Evolutionary conservation across 2,888 invertebrate genomes (phyloP).

Genomic region (Drosophila histrio): DNA sequence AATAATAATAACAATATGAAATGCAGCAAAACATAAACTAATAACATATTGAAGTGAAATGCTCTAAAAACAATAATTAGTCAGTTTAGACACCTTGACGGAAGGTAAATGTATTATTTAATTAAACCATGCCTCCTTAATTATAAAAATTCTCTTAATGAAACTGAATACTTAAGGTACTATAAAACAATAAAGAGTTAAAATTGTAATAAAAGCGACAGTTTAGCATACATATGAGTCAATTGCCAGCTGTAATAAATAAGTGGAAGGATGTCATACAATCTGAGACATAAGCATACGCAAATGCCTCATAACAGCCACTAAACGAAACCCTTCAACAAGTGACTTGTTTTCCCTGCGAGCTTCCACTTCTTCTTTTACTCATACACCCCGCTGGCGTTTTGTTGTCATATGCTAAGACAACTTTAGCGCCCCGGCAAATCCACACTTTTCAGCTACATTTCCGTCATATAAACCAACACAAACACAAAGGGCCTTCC

Average conservation of each 20-base stretch:
- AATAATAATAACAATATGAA: no score
- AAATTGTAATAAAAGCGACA: background rate
- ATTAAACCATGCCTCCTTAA: no score
- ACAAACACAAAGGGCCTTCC: slow-evolving; percentile 15
- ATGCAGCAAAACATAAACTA: no score
- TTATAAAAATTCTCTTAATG: no score
- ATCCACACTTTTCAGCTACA: slow-evolving; percentile 76
- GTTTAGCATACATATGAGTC: background rate
- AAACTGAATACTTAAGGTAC: no score
- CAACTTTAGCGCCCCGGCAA: slow-evolving; percentile 63
- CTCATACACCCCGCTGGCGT: slow-evolving; percentile 6
- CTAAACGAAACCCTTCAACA: slow-evolving; percentile 59
- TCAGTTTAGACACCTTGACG: no score
- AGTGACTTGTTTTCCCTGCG: slow-evolving; percentile 55
- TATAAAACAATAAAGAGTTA: no score
- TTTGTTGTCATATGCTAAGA: slow-evolving; percentile 69
- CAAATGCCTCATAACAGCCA: slow-evolving; percentile 18
- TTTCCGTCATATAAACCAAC: slow-evolving; percentile 58
- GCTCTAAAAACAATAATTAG: no score
- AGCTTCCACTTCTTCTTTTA: slow-evolving; percentile 4
- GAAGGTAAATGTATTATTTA: no score
- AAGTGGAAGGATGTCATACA: slow-evolving; percentile 5
- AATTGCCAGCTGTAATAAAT: background rate
- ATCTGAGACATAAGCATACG: slow-evolving; percentile 6
- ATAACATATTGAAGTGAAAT: no score